Evolutionary conservation across 2,113 vertebrate species (phyloP).

Genomic region (Brevimyrus niger): DNA sequence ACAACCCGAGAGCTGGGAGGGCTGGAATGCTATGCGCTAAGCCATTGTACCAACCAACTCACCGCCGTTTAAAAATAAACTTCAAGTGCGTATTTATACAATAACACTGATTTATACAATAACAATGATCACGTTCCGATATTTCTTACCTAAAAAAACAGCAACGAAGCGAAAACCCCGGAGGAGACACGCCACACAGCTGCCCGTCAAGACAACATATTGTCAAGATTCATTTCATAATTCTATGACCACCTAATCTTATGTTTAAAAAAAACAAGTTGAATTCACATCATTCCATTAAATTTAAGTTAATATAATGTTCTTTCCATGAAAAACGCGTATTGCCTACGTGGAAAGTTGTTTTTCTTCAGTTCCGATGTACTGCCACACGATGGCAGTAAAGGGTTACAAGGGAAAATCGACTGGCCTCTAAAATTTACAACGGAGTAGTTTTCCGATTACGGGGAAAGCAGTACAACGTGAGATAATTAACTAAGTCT

Average conservation of each 20-base stretch:
- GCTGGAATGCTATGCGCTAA: background rate
- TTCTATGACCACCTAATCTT: background rate
- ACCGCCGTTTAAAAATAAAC: background rate
- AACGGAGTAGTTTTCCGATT: slow-evolving; percentile 13
- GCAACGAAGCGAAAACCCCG: background rate
- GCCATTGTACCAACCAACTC: background rate
- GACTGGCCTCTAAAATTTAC: background rate
- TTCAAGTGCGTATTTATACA: background rate
- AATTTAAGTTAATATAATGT: background rate
- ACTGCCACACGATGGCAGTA: slow-evolving; percentile 37
- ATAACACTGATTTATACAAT: background rate
- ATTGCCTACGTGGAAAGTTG: background rate
- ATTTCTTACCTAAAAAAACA: background rate
- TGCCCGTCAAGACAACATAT: background rate
- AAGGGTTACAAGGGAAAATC: background rate
- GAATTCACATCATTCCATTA: background rate
- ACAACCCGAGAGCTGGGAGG: background rate
- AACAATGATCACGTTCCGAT: background rate
- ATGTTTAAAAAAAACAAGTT: background rate
- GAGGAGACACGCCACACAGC: background rate
- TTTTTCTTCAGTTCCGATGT: background rate
- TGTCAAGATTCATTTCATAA: background rate
- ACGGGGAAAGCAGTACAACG: background rate
- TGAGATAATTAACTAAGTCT: background rate
- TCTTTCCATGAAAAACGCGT: background rate